Base-by-base conservation (phyloP, 2,797 vertebrate genomes). In the Todus mexicanus region DNA sequence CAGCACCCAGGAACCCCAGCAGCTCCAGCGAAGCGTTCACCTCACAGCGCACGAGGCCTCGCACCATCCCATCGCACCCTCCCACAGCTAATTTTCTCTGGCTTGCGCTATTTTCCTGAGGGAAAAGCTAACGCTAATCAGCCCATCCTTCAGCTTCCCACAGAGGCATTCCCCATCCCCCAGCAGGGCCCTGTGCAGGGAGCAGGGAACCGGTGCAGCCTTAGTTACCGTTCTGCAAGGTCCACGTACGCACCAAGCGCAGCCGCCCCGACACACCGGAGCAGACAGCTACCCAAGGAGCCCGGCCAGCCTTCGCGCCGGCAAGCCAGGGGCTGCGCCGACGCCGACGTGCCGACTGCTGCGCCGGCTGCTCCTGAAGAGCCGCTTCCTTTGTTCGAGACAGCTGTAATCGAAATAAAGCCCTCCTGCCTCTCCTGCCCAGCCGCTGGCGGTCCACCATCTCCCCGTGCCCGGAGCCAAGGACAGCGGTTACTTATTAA, bases 401-500 rank as follows among this genome's bases (percentile, higher is more conserved):
- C 0, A 2, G 66, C 66, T 43, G 45, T 5, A 9, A 31, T 15
- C 10, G 7, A 63, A 82, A 74, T 40, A n/a, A 60, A 84, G 59
- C 70, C 61, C 69, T 81, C 27, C 53, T 21, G 70, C 79, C 35
- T 23, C n/a, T 51, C 50, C 38, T 37, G 81, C 60, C 87, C 7
- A 1, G 56, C 43, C 3, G 1, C 69, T 17, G 33, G 27, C 7
- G 2, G 40, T 38, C 80, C 83, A 69, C n/a, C 1, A 0, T 25
- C 42, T 61, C 70, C 31, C 63, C 25, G n/a, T 11, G 69, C 53
- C 54, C 4, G 0, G 9, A 61, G 72, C 72, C 57, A 56, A 94
- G 81, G 56, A 31, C 83, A 74, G 60, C 6, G 2, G 90, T 94
- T 93, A 90, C 74, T 93, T 56, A 92, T 91, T 95, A 92, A 94